Evolutionary conservation across 2,888 invertebrate species (phyloP).

Genomic region (Luperina nickerlii): DNA sequence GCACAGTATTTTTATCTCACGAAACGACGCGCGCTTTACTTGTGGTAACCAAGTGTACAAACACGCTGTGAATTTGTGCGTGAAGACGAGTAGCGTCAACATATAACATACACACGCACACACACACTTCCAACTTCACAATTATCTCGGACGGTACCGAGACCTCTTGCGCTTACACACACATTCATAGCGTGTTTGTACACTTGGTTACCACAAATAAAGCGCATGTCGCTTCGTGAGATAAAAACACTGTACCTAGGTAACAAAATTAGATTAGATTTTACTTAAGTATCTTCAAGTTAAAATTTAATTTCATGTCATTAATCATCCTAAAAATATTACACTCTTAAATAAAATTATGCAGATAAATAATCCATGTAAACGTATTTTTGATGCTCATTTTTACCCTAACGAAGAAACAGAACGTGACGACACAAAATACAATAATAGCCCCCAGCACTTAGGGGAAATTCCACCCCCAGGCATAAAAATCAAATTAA

Average conservation of each 20-base stretch:
- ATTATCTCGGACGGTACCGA: neutral
- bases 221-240: neutral
- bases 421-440: conserved; percentile 50
- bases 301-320: conserved; percentile 3
- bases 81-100: too few relatives aligned
- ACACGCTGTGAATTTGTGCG: too few relatives aligned
- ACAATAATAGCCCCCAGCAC: conserved; percentile 29
- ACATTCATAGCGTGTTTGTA: neutral
- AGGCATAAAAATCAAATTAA: conserved; percentile 53
- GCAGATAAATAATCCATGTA: conserved; percentile 14
- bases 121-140: too few relatives aligned
- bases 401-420: conserved; percentile 27
- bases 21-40: too few relatives aligned
- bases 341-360: conserved; percentile 19
- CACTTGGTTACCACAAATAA: neutral
- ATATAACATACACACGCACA: too few relatives aligned
- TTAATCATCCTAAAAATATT: conserved; percentile 27
- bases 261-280: conserved; percentile 7
- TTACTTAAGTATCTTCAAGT: neutral
- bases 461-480: conserved; percentile 42
- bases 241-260: neutral
- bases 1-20: too few relatives aligned
- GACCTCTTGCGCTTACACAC: neutral
- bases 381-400: conserved; percentile 29
- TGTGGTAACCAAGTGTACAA: too few relatives aligned